These are phyloP conservation scores for Channa argus DNA, from an alignment of 2,113 vertebrate genomes.

Conservation along the genomic window DNA sequence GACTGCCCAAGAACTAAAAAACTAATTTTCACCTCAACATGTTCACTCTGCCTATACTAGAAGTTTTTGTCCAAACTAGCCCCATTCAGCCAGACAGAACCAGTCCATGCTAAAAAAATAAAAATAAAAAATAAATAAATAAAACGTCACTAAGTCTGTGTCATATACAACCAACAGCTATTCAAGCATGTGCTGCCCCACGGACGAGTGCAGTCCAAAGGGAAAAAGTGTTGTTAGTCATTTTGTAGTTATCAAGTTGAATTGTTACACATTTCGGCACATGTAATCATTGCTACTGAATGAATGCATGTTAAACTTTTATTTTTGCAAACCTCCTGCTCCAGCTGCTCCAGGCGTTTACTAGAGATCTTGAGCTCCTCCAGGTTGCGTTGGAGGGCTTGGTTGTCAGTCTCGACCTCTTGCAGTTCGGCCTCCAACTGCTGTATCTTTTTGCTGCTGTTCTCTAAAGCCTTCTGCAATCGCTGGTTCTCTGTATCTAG, in stretches of 20 bases:
- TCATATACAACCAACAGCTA: constrained; percentile 13
- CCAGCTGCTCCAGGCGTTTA: constrained; percentile 94
- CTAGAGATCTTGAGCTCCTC: constrained; percentile 98
- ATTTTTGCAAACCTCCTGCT: constrained; percentile 84
- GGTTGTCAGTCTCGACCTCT: constrained; percentile 95
- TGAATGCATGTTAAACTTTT: background rate
- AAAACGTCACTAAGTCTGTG: background rate
- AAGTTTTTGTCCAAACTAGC: constrained; percentile 21
- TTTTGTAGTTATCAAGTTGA: too few relatives aligned
- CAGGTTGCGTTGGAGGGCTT: constrained; percentile 90
- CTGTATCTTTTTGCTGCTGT: constrained; percentile 96
- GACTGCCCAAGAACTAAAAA: background rate
- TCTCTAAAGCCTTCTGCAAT: constrained; percentile 95
- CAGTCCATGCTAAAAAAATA: background rate
- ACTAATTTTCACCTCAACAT: background rate
- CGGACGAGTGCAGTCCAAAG: background rate
- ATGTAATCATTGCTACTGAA: background rate
- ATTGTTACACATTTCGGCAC: background rate
- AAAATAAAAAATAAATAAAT: constrained; percentile 11
- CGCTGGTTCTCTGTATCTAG: constrained; percentile 98
- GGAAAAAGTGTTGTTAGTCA: background rate
- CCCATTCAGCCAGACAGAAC: constrained; percentile 45
- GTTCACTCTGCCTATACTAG: background rate
- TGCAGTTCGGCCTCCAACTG: constrained; percentile 94
- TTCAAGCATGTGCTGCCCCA: background rate